Evolutionary conservation across 2,888 invertebrate genomes (phyloP).

Genomic region (Meganola albula): DNA sequence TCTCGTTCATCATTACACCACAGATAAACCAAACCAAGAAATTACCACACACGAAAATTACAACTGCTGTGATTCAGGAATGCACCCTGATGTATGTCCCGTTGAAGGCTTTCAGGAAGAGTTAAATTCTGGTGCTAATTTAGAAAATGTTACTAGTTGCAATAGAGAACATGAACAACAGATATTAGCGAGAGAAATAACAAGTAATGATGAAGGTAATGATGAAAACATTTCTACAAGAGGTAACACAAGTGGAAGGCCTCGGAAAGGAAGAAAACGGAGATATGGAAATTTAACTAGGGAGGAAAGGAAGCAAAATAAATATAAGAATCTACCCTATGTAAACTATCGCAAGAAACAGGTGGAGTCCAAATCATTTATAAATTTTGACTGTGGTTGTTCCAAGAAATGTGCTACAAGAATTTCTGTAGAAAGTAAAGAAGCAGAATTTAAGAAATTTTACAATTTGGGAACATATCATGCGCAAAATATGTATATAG

Average conservation of each 20-base stretch:
- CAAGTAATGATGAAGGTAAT: no score
- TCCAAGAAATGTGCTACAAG: slow-evolving; percentile 6
- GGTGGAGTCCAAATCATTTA: slow-evolving; percentile 7
- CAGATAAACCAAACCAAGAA: no score
- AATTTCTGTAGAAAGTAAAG: slow-evolving; percentile 4
- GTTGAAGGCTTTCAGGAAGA: no score
- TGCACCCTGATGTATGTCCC: no score
- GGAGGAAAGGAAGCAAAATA: slow-evolving; percentile 3
- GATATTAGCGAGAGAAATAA: no score
- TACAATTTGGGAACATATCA: slow-evolving; percentile 7
- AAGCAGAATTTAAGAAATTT: slow-evolving; percentile 7
- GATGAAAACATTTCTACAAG: no score
- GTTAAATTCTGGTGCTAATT: no score
- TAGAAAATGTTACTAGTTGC: no score
- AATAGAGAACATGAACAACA: no score
- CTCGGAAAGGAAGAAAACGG: slow-evolving; percentile 1
- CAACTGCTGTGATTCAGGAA: no score
- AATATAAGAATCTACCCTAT: slow-evolving; percentile 6
- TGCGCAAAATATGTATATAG: slow-evolving; percentile 7
- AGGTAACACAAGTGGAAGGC: slow-evolving; percentile 1
- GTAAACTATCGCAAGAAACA: slow-evolving; percentile 5
- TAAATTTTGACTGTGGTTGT: slow-evolving; percentile 8
- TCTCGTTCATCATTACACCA: no score
- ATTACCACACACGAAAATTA: no score
- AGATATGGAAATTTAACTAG: slow-evolving; percentile 1